phyloP scores from a whole-genome alignment of 35 echinoderm and acorn worm genomes.

The Apostichopus californicus region DNA sequence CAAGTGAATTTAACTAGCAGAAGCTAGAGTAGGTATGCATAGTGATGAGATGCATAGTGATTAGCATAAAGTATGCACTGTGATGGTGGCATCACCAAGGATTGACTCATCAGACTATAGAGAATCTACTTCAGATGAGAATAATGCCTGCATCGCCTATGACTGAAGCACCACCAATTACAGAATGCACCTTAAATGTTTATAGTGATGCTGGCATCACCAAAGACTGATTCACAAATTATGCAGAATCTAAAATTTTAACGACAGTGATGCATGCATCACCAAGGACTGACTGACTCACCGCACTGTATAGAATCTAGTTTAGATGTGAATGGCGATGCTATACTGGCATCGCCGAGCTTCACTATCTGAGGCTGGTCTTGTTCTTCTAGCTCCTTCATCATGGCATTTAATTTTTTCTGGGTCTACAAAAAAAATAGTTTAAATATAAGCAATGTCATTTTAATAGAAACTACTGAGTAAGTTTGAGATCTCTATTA shows the following conservation, averaged over 20 bases:
- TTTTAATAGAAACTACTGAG: no score
- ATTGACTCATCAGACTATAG: no score
- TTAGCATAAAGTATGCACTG: no score
- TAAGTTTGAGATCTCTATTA: no score
- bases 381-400: slow-evolving; percentile 98
- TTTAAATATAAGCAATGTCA: neutral
- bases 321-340: slow-evolving; percentile 97
- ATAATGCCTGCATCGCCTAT: no score
- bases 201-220: neutral
- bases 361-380: slow-evolving; percentile 87
- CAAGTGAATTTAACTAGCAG: no score
- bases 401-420: slow-evolving; percentile 91
- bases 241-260: no score
- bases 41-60: neutral
- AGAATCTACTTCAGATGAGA: no score
- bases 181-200: neutral
- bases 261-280: no score
- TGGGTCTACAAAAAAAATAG: neutral
- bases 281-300: slow-evolving; percentile 32
- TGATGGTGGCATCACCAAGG: neutral
- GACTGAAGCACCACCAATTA: neutral
- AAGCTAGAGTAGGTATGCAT: neutral
- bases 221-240: neutral
- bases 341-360: slow-evolving; percentile 97
- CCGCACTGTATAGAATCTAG: slow-evolving; percentile 90